phyloP scores from a whole-genome alignment of 2,888 invertebrate species.

The Macrosoma leucophasiata region DNA sequence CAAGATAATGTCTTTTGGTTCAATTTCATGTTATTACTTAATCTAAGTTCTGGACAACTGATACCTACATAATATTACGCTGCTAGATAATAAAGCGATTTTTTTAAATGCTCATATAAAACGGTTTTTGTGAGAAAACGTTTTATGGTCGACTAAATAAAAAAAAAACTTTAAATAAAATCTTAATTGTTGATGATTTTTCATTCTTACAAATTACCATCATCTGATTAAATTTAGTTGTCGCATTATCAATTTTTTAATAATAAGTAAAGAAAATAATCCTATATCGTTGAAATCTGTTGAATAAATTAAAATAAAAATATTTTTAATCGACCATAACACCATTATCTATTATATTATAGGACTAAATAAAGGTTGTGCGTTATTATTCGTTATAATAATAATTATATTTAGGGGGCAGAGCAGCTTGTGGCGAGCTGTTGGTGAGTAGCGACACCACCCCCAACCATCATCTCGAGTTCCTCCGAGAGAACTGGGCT shows the following conservation, averaged over 20 bases:
- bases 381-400: conserved; percentile 39
- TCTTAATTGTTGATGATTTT: no score
- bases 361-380: conserved; percentile 49
- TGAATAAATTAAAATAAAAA: no score
- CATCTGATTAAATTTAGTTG: no score
- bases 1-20: conserved; percentile 18
- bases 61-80: conserved; percentile 4
- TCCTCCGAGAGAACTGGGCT: no score
- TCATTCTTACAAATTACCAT: no score
- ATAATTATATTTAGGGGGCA: no score
- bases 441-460: no score
- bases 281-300: no score
- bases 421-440: no score
- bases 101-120: conserved; percentile 16
- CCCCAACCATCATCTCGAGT: no score
- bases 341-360: conserved; percentile 11
- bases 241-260: no score
- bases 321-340: conserved; percentile 20
- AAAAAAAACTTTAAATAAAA: conserved; percentile 2
- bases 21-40: conserved; percentile 11
- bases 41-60: conserved; percentile 8
- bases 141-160: conserved; percentile 5
- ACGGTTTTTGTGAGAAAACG: conserved; percentile 4
- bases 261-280: no score
- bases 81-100: conserved; percentile 7